These are phyloP conservation scores for Xylota segnis DNA, from an alignment of 2,888 invertebrate species.

Conservation along the genomic window DNA sequence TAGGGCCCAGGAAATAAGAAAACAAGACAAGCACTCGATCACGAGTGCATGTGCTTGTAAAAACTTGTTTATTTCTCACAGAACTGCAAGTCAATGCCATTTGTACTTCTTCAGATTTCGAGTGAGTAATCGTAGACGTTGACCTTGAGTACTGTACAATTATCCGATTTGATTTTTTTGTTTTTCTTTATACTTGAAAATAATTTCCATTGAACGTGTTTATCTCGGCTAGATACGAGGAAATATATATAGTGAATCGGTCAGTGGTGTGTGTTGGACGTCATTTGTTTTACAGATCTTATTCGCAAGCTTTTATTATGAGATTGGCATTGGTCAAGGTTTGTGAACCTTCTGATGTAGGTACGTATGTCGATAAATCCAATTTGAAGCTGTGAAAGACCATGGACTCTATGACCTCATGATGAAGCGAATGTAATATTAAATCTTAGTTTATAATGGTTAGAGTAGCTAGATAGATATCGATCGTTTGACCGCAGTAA, in stretches of 20 bases:
- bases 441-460: no score
- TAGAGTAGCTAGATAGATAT: neutral
- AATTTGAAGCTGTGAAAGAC: neutral
- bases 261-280: neutral
- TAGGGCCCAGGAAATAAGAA: neutral
- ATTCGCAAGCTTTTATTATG: neutral
- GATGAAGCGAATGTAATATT: no score
- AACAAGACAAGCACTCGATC: neutral
- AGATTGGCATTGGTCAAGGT: neutral
- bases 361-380: neutral
- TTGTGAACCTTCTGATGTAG: neutral
- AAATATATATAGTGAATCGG: neutral
- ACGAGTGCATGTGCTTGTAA: neutral
- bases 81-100: neutral
- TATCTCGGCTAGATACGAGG: neutral
- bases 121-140: slow-evolving; percentile 9
- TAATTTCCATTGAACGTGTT: slow-evolving; percentile 5
- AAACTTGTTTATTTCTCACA: slow-evolving; percentile 34
- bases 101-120: slow-evolving; percentile 11
- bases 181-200: neutral
- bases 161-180: neutral
- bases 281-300: neutral
- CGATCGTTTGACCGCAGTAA: neutral
- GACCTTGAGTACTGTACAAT: slow-evolving; percentile 26
- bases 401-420: neutral